Conservation (phyloP, 2,113 vertebrate species). For the Sander lucioperca region DNA sequence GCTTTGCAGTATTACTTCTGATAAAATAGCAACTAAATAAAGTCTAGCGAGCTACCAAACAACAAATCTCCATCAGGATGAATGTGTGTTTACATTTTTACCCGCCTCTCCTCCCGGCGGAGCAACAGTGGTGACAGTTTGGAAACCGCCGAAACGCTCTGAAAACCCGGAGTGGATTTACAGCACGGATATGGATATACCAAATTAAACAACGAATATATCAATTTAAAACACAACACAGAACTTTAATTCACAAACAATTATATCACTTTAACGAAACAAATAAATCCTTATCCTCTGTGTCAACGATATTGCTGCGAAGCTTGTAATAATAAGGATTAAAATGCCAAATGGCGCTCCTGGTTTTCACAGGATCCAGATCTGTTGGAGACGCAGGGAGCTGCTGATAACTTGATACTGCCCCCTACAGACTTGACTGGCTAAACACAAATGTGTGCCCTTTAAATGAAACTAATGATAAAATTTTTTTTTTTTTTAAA, state of each 20-base stretch:
- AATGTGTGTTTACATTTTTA: conserved; percentile 75
- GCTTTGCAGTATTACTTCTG: background rate
- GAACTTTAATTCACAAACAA: background rate
- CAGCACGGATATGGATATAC: background rate
- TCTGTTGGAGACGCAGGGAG: background rate
- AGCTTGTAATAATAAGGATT: background rate
- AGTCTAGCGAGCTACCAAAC: background rate
- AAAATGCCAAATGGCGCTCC: fast-evolving
- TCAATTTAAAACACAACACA: background rate
- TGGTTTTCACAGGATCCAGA: conserved; percentile 20
- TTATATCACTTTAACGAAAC: fast-evolving
- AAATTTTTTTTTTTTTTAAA: no score
- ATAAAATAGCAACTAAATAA: background rate
- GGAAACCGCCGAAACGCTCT: background rate
- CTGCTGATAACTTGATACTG: background rate
- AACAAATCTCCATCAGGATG: background rate
- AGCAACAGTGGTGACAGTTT: conserved; percentile 50
- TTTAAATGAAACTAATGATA: background rate
- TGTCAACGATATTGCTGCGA: background rate
- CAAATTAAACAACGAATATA: background rate
- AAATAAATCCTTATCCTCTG: fast-evolving
- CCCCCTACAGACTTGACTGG: conserved; percentile 45
- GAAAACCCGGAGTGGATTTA: conserved; percentile 52
- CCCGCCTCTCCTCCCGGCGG: conserved; percentile 68
- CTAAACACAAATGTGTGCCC: background rate